These are phyloP conservation scores for Eutolmus rufibarbis DNA, from an alignment of 2,888 invertebrate genomes.

Conservation along the genomic window DNA sequence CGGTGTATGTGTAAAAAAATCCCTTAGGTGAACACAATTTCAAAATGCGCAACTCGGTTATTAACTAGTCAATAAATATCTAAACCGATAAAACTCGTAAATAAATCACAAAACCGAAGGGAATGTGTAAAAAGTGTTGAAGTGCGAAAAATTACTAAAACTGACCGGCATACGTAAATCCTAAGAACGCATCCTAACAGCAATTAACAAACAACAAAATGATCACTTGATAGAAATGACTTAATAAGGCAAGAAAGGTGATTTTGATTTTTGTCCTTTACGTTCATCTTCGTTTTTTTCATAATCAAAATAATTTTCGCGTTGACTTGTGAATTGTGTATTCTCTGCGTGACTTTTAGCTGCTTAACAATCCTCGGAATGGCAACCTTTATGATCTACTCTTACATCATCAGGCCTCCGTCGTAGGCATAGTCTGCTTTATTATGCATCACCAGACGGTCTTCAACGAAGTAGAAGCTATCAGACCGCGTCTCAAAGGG, in stretches of 20 bases:
- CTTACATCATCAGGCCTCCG: slow-evolving; percentile 69
- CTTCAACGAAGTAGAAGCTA: slow-evolving; percentile 99
- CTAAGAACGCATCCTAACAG: neutral
- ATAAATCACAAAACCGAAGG: neutral
- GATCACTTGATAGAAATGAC: slow-evolving; percentile 28
- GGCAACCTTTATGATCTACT: neutral
- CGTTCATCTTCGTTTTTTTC: slow-evolving; percentile 5
- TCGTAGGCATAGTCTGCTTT: slow-evolving; percentile 99
- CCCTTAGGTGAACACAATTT: neutral
- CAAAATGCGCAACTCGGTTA: neutral
- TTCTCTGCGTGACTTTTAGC: neutral
- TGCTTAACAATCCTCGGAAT: neutral
- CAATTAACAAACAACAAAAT: slow-evolving; percentile 22
- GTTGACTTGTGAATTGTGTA: neutral
- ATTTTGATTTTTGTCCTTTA: slow-evolving; percentile 42
- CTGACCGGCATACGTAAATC: neutral
- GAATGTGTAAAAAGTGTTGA: neutral
- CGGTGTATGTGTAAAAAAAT: neutral
- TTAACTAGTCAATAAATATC: neutral
- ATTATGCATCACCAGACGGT: slow-evolving; percentile 97
- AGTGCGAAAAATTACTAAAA: slow-evolving; percentile 3
- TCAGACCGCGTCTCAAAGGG: slow-evolving; percentile 98
- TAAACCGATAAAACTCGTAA: neutral
- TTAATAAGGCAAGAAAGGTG: slow-evolving; percentile 51
- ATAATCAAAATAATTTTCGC: slow-evolving; percentile 24